Base-by-base conservation (phyloP, 2,888 invertebrate species). In the Chironomus riparius region DNA sequence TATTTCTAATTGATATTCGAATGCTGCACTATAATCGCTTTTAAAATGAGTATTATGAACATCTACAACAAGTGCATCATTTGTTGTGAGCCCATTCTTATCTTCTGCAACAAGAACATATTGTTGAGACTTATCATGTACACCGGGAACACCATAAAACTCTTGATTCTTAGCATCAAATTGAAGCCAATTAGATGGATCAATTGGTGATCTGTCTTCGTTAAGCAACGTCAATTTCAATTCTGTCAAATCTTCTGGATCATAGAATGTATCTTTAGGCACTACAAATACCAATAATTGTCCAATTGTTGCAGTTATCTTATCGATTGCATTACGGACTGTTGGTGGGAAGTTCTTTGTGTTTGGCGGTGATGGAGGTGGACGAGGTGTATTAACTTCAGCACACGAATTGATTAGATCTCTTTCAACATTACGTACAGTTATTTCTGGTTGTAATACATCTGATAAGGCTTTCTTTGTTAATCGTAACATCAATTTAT, bases 131-230 rank as follows among this genome's bases (percentile, higher is more conserved):
- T 89, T 89, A 13, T 88, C 87, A 47, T 93, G 93, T 21, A 88
- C 87, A 77, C 90, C 85, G 1, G 95, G 95, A 74, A 97, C 87
- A 0, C 96, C 96, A 81, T 89, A 94, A 84, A 97, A 93, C 85
- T 94, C 94, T 80, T 94, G 92, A 85, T 94, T 94, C 80, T 91
- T 92, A 1, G 87, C 86, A 82, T 97, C 95, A 82, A 96, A 95
- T 83, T 95, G 94, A 78, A 97, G 83, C 96, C 97, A 97, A 81
- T 91, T 90, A 13, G 88, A 86, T 0, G 87, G 80, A 5, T 89
- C 88, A 28, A 94, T 85, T 70, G 88, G 87, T 4, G 87, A 87
- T 76, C 91, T 87, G 79, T 94, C 91, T 78, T 88, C 89, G 77
- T 91, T 92, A 69, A 92, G 86, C 0, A 95, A 85, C 0, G 90